Percentiles rank a stretch among this genome's conserved stretches.
phyloP scores from a whole-genome alignment of 2,888 invertebrate genomes.

The Rhamnusium bicolor region DNA sequence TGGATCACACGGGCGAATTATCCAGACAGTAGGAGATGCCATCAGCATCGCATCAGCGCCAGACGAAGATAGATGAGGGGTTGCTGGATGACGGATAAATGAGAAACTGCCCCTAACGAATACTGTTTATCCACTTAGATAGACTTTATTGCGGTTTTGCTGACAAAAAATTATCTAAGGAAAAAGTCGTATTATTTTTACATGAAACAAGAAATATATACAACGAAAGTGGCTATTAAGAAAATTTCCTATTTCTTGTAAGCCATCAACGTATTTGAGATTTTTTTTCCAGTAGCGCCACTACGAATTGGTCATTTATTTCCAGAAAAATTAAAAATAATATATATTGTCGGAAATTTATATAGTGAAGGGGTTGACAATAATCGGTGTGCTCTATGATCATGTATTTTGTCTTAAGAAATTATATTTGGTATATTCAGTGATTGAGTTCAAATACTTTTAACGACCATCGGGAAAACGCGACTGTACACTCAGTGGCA shows the following conservation, averaged over 20 bases:
- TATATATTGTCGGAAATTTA: no score
- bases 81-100: constrained; percentile 57
- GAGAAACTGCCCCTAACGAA: constrained; percentile 57
- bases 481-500: no score
- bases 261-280: neutral
- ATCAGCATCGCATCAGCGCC: constrained; percentile 49
- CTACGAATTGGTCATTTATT: neutral
- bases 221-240: constrained; percentile 4
- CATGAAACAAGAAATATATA: constrained; percentile 25
- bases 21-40: constrained; percentile 59
- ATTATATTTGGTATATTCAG: no score
- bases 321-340: neutral
- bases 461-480: no score
- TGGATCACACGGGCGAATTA: constrained; percentile 59
- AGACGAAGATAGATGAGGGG: constrained; percentile 59
- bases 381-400: no score
- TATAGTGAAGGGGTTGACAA: no score
- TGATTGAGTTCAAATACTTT: no score
- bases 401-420: no score
- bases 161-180: constrained; percentile 32
- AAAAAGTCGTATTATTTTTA: constrained; percentile 17
- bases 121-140: constrained; percentile 49
- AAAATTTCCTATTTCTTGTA: neutral
- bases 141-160: constrained; percentile 46
- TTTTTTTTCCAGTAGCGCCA: neutral